phyloP scores from a whole-genome alignment of 2,113 vertebrate species.

The Dicentrarchus labrax region DNA sequence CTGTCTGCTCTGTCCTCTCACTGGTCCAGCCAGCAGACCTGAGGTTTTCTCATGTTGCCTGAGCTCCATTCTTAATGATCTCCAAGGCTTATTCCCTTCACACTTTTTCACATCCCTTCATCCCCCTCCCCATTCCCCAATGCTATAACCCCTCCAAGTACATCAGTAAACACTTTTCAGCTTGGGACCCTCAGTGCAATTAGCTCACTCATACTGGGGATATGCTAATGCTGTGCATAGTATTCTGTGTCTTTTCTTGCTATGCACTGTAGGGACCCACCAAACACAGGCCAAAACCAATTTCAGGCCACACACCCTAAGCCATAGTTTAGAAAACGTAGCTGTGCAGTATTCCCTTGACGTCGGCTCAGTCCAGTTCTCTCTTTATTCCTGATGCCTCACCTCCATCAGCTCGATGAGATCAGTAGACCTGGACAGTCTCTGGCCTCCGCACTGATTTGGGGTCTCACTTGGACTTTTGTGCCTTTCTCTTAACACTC shows the following conservation, averaged over 20 bases:
- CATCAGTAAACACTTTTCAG: constrained; percentile 57
- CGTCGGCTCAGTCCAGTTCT: constrained; percentile 15
- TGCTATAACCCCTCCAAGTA: constrained; percentile 40
- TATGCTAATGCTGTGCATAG: constrained; percentile 37
- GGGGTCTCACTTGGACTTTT: constrained; percentile 51
- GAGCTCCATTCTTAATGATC: constrained; percentile 4
- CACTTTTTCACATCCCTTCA: constrained; percentile 19
- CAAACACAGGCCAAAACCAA: constrained; percentile 34
- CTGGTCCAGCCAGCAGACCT: not conserved
- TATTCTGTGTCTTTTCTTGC: constrained; percentile 47
- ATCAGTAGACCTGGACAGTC: constrained; percentile 61
- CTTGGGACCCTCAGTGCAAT: constrained; percentile 34
- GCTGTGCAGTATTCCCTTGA: constrained; percentile 29
- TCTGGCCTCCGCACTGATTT: constrained; percentile 41
- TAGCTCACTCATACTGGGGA: constrained; percentile 37
- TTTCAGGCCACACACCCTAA: constrained; percentile 47
- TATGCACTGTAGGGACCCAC: constrained; percentile 35
- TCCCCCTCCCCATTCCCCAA: constrained; percentile 4
- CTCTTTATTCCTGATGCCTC: constrained; percentile 38
- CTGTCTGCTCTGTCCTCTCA: constrained; percentile 8
- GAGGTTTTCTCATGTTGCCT: constrained; percentile 7
- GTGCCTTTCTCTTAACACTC: constrained; percentile 20
- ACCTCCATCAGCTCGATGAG: constrained; percentile 44
- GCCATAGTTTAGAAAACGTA: constrained; percentile 37
- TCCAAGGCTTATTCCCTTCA: constrained; percentile 14